Conservation (phyloP, 2,113 vertebrate genomes). For the Cinclus mexicanus region DNA sequence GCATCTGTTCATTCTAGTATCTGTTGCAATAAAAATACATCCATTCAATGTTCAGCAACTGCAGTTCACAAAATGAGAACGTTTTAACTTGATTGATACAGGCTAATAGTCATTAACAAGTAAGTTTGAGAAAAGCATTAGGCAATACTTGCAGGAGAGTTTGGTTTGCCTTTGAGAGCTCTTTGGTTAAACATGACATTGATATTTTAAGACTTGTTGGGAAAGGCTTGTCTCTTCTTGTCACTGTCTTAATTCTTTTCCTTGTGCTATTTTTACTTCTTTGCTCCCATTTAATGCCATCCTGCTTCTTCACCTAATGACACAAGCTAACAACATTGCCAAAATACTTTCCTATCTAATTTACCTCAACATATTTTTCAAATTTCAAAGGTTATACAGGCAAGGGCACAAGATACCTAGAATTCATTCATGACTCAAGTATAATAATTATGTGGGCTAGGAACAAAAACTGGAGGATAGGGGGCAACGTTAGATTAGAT, state of each 20-base stretch:
- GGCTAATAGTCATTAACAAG: not conserved
- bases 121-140: not conserved
- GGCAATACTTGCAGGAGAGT: not conserved
- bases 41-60: not conserved
- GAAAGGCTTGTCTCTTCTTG: not conserved
- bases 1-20: not conserved
- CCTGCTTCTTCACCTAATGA: not conserved
- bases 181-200: not conserved
- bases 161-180: not conserved
- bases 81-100: not conserved
- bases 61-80: not conserved
- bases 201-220: not conserved
- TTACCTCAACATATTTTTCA: not conserved
- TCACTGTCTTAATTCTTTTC: not conserved
- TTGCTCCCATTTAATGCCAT: not conserved
- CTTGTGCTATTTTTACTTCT: conserved; percentile 8
- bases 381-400: not conserved
- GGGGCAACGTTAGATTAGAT: not conserved
- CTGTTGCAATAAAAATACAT: not conserved
- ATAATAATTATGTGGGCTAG: not conserved
- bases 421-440: not conserved
- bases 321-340: not conserved
- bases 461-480: not conserved
- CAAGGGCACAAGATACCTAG: not conserved
- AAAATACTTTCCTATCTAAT: not conserved